Conservation (phyloP, 2,888 invertebrate species). For the Hypomecis atomaria region DNA sequence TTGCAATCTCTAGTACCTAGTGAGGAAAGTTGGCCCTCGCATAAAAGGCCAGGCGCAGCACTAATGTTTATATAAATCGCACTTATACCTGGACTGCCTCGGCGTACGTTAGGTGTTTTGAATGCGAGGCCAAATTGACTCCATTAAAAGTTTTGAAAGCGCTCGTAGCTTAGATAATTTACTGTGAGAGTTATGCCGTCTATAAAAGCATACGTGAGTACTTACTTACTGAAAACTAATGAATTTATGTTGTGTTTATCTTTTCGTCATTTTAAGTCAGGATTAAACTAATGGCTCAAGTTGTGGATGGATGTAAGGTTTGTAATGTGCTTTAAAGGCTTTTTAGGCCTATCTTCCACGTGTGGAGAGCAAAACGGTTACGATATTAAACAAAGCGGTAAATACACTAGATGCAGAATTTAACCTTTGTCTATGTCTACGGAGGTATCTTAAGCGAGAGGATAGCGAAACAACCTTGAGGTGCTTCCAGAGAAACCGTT, state of each 20-base stretch:
- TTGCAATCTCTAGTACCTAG: no score
- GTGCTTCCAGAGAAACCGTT: no score
- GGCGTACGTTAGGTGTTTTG: slow-evolving; percentile 74
- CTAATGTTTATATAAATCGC: slow-evolving; percentile 76
- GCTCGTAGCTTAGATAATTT: slow-evolving; percentile 82
- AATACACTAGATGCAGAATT: no score
- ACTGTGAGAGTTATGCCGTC: slow-evolving; percentile 76
- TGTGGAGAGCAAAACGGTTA: no score
- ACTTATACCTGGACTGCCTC: slow-evolving; percentile 63
- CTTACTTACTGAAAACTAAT: slow-evolving; percentile 68
- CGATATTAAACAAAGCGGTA: no score
- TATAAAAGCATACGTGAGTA: slow-evolving; percentile 69
- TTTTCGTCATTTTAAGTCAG: slow-evolving; percentile 49
- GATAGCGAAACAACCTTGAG: no score
- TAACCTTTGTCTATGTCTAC: no score
- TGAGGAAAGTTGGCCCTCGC: slow-evolving; percentile 53
- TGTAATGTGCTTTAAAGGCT: slow-evolving; percentile 10
- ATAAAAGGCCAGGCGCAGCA: slow-evolving; percentile 59
- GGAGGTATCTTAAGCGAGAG: no score
- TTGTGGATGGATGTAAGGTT: slow-evolving; percentile 36
- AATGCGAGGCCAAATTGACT: slow-evolving; percentile 81
- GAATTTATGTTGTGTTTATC: slow-evolving; percentile 71
- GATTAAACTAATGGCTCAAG: slow-evolving; percentile 45
- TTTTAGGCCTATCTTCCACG: neutral
- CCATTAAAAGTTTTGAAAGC: slow-evolving; percentile 84